Evolutionary conservation across 2,113 vertebrate species (phyloP), one percentile per base, ranked within the genome.

Genomic region (Lagenorhynchus albirostris): DNA sequence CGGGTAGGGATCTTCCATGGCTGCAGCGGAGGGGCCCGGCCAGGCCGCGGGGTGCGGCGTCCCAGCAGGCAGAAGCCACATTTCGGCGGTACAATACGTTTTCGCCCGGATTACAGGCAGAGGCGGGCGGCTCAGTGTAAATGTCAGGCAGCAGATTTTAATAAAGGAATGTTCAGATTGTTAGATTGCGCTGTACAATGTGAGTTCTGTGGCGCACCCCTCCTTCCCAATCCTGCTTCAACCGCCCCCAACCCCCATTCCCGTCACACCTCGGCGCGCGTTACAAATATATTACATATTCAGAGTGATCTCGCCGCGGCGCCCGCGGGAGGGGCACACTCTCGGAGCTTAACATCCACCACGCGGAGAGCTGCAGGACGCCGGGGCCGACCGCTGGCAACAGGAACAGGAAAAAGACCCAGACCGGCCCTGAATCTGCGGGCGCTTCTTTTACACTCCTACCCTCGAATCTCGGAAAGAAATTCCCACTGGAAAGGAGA

Each of bases 61-160:
- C 55, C 63, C 36, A 8, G 11, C 60, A 8, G 33, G 18, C 62
- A 41, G 92, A 97, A 90, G 77, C 98, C 92, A 65, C 65, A 85
- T 95, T 95, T 97, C 84, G 23, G 97, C 89, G 92, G 97, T 97
- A 93, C 96, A 94, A 76, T 96, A 95, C 97, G 92, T 97, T 98
- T 98, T 97, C 97, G 96, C 94, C 97, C 41, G 97, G 98, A 98
- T 99, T 98, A 98, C 96, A 98, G 92, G 98, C 96, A 95, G 98
- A 98, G 92, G 87, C 98, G 98, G 98, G 97, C 96, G 98, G 98
- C 98, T 98, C 98, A 82, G 98, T 96, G 98, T 98, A 99, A 98
- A 98, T 99, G 98, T 98, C 98, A 98, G 96, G 97, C 98, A 97
- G 98, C 98, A 98, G 98, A 96, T 98, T 99, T 98, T 98, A 98